Evolutionary conservation across 2,113 vertebrate species (phyloP), one percentile per base, ranked within the genome.

Genomic region (Puma concolor): DNA sequence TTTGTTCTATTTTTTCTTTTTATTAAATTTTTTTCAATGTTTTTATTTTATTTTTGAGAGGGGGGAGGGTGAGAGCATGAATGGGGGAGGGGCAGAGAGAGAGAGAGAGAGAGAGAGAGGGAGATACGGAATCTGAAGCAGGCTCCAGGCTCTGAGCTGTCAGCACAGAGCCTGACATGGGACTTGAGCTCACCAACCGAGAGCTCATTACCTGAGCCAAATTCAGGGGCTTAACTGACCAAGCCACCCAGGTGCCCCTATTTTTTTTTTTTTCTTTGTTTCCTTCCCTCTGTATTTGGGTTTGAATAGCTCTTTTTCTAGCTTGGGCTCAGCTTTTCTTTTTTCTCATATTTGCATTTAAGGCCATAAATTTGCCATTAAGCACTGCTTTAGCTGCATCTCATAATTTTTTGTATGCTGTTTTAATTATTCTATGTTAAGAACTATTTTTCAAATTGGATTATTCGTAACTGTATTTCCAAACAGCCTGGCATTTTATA

Each of bases 371-470:
- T 81, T 10, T 85, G 21, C 48, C 63, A 44, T 25, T 85, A 67
- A 80, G 4, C 14, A 64, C 29, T 86, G 25, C 25, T 86, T 81
- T 77, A 77, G 9, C 19, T 92, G 38, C 25, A 33, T 80, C 27
- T 12, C 36, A 94, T 15, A 94, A 23, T 23, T 63, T 77, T 85
- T 79, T 66, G 10, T 36, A 64, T 36, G n/a, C 38, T 64, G 52
- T 95, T 93, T 92, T 81, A 92, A 67, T 38, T 41, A 67, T 66
- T 85, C 64, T 72, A 69, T 52, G 44, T 71, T 92, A 94, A 36
- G 76, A 86, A 12, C 6, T 60, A 8, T 21, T 52, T 88, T 89
- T 33, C 91, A 19, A 57, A 33, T 81, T 80, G 13, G 36, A 64
- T 82, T 71, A 83, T 91, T 82, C 2, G 71, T n/a, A 77, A 52